Percentiles rank a stretch among this genome's conserved stretches.
These are phyloP conservation scores for Cirrhinus mrigala DNA, from an alignment of 2,797 vertebrate species.

Conservation along the genomic window DNA sequence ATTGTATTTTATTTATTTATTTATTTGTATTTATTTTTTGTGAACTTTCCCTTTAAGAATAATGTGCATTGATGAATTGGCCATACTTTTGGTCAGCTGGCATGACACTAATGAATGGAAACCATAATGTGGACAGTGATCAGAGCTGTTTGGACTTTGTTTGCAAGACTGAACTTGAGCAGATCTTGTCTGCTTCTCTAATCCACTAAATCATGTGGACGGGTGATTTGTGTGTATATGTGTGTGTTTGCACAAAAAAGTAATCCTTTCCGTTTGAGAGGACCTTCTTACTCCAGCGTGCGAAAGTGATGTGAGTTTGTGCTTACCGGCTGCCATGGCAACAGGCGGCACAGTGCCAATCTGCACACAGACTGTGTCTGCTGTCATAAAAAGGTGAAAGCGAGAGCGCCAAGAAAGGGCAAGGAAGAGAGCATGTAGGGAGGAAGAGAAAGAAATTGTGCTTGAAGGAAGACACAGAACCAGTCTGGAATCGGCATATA, in stretches of 20 bases:
- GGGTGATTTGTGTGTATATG: slow-evolving; percentile 26
- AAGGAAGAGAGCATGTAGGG: background rate
- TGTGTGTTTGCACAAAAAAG: slow-evolving; percentile 15
- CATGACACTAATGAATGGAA: background rate
- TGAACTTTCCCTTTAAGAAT: background rate
- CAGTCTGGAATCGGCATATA: slow-evolving; percentile 35
- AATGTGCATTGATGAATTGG: background rate
- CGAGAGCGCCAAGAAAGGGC: slow-evolving; percentile 12
- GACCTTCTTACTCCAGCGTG: slow-evolving; percentile 43
- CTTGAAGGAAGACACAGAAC: slow-evolving; percentile 20
- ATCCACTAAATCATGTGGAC: slow-evolving; percentile 46
- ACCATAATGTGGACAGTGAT: background rate
- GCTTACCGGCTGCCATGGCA: slow-evolving; percentile 61
- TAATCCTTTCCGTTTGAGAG: slow-evolving; percentile 53
- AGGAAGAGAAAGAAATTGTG: slow-evolving; percentile 29
- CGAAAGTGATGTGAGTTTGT: slow-evolving; percentile 51
- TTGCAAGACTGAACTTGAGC: slow-evolving; percentile 32
- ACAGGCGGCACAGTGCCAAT: slow-evolving; percentile 57
- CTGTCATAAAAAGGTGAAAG: slow-evolving; percentile 53
- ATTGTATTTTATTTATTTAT: no score
- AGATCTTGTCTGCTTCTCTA: slow-evolving; percentile 34
- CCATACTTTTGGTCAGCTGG: background rate
- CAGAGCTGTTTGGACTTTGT: slow-evolving; percentile 26
- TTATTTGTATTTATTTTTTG: fast-evolving
- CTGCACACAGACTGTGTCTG: slow-evolving; percentile 43